Conservation (phyloP, 2,888 invertebrate species). For the Arrhopalites spinosus region DNA sequence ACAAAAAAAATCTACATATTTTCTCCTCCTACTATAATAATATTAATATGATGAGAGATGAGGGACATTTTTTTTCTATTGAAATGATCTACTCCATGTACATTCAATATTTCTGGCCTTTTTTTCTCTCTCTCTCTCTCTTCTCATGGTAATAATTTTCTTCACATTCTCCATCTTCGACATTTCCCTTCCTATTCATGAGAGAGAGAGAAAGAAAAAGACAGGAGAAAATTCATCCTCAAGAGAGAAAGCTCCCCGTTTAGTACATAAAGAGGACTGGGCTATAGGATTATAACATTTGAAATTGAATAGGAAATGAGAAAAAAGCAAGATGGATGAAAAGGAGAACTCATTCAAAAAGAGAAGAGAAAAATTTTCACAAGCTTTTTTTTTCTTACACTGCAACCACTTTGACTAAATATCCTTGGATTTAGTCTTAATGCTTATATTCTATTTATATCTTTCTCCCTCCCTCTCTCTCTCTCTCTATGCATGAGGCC, state of each 20-base stretch:
- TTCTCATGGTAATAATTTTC: not conserved
- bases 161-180: not conserved
- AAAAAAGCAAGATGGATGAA: not conserved
- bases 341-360: conserved; percentile 19
- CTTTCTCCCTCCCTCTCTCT: not conserved
- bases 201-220: not conserved
- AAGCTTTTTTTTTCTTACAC: not conserved
- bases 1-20: too few relatives aligned
- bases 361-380: conserved; percentile 2
- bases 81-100: not conserved
- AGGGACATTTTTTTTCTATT: not conserved
- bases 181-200: not conserved
- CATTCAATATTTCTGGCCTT: not conserved
- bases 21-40: too few relatives aligned
- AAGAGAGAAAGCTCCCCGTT: too few relatives aligned
- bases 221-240: too few relatives aligned
- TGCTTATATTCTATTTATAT: not conserved
- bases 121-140: not conserved
- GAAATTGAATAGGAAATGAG: conserved; percentile 17
- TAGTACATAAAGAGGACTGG: not conserved
- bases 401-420: not conserved
- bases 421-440: not conserved
- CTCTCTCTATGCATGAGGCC: not conserved
- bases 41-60: not conserved
- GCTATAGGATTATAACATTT: conserved; percentile 2